Evolutionary conservation across 92 coral and sea anemone genomes (phyloP).

Genomic region (Phenganax stokvisi): DNA sequence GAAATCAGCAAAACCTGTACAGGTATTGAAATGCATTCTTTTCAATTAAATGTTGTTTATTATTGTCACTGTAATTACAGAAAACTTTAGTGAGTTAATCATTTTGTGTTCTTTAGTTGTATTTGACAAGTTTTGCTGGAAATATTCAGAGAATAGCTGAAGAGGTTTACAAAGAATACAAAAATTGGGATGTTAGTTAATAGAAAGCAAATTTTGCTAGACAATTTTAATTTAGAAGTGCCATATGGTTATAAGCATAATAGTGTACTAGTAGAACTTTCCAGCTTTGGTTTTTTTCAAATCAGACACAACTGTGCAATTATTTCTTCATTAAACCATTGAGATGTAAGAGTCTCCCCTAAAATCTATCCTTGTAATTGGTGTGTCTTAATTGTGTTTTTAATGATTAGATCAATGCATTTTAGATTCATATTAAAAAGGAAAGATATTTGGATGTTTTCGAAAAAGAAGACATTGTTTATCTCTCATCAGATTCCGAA

Average conservation of each 20-base stretch:
- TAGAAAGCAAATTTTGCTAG: neutral
- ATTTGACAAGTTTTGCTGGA: constrained; percentile 88
- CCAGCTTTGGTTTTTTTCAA: neutral
- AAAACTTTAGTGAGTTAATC: neutral
- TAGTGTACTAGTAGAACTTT: too few relatives aligned
- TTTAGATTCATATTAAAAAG: constrained; percentile 51
- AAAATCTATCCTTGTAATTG: too few relatives aligned
- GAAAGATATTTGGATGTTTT: constrained; percentile 61
- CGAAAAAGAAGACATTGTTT: constrained; percentile 65
- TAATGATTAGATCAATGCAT: too few relatives aligned
- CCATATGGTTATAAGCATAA: neutral
- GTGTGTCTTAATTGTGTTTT: too few relatives aligned
- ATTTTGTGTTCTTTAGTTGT: constrained; percentile 32
- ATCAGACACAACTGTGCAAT: neutral
- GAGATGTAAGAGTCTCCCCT: too few relatives aligned
- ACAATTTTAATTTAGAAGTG: neutral
- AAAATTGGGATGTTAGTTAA: constrained; percentile 69
- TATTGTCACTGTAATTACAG: neutral
- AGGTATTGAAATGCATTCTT: constrained; percentile 23
- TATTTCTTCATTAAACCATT: too few relatives aligned
- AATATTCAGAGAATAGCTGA: constrained; percentile 54
- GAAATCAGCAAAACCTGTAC: constrained; percentile 69
- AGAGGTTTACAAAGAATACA: constrained; percentile 54
- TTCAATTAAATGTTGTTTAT: neutral
- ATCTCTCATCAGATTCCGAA: constrained; percentile 83